Evolutionary conservation across 35 echinoderm and acorn worm genomes (phyloP).

Genomic region (Anneissia japonica): DNA sequence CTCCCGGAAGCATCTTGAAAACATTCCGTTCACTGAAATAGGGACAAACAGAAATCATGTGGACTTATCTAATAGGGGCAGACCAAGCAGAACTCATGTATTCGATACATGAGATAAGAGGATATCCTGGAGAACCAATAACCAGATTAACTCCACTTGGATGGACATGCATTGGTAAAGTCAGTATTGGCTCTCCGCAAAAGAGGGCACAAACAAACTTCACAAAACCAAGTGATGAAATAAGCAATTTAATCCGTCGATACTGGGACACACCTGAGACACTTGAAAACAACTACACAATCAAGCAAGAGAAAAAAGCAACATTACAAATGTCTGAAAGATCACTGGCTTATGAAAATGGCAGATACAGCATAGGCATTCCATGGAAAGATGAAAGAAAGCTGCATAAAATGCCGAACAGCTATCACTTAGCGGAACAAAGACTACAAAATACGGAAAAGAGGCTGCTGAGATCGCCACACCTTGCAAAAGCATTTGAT

Average conservation of each 20-base stretch:
- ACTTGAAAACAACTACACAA: background rate
- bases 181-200: background rate
- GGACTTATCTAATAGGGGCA: slow-evolving; percentile 5
- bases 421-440: background rate
- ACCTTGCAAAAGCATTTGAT: too few species aligned
- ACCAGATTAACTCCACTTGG: slow-evolving; percentile 39
- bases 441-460: background rate
- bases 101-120: background rate
- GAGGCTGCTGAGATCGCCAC: too few species aligned
- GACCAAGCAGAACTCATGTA: slow-evolving; percentile 8
- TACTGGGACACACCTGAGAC: background rate
- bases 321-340: background rate
- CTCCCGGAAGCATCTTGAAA: too few species aligned
- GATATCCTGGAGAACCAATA: slow-evolving; percentile 14
- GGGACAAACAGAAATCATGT: background rate
- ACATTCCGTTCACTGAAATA: background rate
- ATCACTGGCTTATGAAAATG: background rate
- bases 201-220: background rate
- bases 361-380: background rate
- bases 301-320: background rate
- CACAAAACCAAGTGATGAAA: background rate
- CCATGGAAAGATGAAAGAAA: slow-evolving; percentile 22
- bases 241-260: background rate
- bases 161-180: slow-evolving; percentile 23
- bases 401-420: background rate